Evolutionary conservation across 2,797 vertebrate genomes (phyloP).

Genomic region (Clarias platycephalus): DNA sequence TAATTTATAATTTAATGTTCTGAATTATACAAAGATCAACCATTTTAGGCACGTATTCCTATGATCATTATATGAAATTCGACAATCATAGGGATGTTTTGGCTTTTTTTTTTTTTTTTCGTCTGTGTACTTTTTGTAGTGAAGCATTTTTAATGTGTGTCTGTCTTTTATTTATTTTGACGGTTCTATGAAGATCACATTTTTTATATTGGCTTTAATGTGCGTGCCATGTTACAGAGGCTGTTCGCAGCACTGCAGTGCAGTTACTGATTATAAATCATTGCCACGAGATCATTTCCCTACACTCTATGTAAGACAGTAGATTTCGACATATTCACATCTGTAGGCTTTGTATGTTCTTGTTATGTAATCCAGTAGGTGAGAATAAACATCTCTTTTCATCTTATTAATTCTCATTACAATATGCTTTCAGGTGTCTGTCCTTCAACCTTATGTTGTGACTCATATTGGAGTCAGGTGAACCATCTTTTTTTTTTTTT

Average conservation of each 20-base stretch:
- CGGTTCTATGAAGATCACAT: background rate
- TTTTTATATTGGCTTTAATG: background rate
- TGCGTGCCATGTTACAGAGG: no score
- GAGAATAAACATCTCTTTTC: background rate
- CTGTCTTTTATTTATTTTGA: background rate
- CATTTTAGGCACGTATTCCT: background rate
- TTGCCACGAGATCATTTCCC: background rate
- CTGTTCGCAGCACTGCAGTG: background rate
- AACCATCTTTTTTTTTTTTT: background rate
- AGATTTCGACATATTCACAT: background rate
- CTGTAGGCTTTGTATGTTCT: background rate
- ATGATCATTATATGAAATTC: background rate
- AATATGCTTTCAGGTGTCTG: constrained; percentile 1
- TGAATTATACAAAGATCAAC: constrained; percentile 22
- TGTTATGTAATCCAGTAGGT: background rate
- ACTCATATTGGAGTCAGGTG: constrained; percentile 7
- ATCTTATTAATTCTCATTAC: background rate
- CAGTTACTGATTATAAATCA: background rate
- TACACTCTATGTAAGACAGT: background rate
- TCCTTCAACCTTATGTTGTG: background rate
- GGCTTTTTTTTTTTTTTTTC: background rate
- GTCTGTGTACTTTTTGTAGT: background rate
- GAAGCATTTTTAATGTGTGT: background rate
- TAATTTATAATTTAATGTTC: constrained; percentile 21
- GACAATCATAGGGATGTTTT: background rate